Percentiles rank a stretch among this genome's conserved stretches.
Conservation (phyloP, 2,113 vertebrate species). For the Strigops habroptila region DNA sequence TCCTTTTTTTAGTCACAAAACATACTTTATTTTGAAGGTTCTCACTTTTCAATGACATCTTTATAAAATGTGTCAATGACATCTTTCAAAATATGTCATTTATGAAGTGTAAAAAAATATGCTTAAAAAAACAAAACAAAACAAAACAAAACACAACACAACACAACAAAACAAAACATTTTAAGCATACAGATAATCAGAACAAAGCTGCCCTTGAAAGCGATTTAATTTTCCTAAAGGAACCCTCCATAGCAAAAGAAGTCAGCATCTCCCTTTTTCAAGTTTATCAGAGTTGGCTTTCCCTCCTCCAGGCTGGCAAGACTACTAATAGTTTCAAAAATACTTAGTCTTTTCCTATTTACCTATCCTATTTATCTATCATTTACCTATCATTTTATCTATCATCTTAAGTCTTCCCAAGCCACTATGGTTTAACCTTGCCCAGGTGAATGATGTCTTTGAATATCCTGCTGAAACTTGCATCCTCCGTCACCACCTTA, state of each 20-base stretch:
- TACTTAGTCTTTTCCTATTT: background rate
- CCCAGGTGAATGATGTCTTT: background rate
- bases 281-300: background rate
- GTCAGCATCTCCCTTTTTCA: background rate
- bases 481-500: background rate
- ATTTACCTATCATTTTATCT: background rate
- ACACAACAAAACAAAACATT: background rate
- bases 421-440: background rate
- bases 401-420: background rate
- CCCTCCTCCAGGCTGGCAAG: background rate
- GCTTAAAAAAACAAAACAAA: background rate
- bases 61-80: no score
- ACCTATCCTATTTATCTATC: background rate
- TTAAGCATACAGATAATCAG: background rate
- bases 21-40: background rate
- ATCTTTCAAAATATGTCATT: background rate
- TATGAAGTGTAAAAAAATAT: background rate
- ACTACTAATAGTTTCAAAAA: background rate
- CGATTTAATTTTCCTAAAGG: background rate
- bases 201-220: background rate
- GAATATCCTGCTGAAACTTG: background rate
- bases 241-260: background rate
- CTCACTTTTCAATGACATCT: background rate
- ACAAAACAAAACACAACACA: background rate
- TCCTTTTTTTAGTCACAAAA: background rate